Base-by-base conservation (phyloP, 2,888 invertebrate species). In the Leucania comma region DNA sequence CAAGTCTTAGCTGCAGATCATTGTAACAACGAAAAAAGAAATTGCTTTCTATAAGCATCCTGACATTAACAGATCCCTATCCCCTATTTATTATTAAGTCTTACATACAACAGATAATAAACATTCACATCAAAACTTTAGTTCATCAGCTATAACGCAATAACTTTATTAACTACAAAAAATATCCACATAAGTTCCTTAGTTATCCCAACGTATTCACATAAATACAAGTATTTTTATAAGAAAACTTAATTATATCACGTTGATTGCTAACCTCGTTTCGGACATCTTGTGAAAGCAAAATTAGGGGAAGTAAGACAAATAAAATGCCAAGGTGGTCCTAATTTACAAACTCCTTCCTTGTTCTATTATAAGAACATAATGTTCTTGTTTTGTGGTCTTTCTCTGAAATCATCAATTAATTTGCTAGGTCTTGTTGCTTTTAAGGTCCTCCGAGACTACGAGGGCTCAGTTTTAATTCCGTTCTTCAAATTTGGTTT, bases 251-350 rank as follows among this genome's bases (percentile, higher is more conserved):
- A n/a, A 48, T 48, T 48, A 9, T 48, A 29, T 59, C 29, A 70
- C n/a, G 48, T 77, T 77, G 56, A 74, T 78, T 68, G 50, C 38
- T 71, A 67, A 68, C 50, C 48, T 71, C 24, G 51, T 78, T 78
- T 56, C 26, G 57, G 57, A 56, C 26, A 60, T 68, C 53, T 57
- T 10, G 32, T 57, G 54, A 50, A 38, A 48, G 32, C 17, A 32
- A 63, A 77, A 77, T 57, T 51, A 61, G 32, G 17, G n/a, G 38
- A 58, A 65, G 22, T 48, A 29, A 26, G 53, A 48, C 50, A 24
- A 17, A 51, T 48, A 75, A 62, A 75, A 68, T 46, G 48, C 9
- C 53, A 17, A 54, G n/a, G 29, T 51, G 29, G 20, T 59, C 29
- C 24, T 68, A 65, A 70, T 76, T 77, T 51, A 60, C 17, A 38